phyloP scores from a whole-genome alignment of 2,113 vertebrate species.

The Anser brachyrhynchus region DNA sequence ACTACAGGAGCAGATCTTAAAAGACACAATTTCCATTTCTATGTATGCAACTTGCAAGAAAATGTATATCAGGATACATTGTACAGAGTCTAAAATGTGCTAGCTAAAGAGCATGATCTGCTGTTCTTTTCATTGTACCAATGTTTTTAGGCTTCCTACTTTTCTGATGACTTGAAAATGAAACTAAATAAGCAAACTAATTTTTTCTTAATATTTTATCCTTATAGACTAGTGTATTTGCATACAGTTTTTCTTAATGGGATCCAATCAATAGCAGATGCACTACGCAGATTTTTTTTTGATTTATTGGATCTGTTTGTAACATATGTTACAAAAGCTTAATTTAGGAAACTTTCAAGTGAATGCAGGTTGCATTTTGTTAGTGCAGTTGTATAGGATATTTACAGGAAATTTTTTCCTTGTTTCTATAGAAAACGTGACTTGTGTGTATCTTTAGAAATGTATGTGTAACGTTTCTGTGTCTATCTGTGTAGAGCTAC shows the following conservation, averaged over 20 bases:
- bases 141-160: background rate
- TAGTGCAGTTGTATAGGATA: background rate
- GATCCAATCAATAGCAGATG: background rate
- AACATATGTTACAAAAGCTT: background rate
- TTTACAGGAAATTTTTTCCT: background rate
- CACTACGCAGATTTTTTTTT: background rate
- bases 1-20: background rate
- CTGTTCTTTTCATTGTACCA: background rate
- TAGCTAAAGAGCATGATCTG: background rate
- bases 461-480: background rate
- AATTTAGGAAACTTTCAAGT: background rate
- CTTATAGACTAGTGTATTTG: background rate
- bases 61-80: background rate
- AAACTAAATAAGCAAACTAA: background rate
- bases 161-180: background rate
- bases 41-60: background rate
- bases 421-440: background rate
- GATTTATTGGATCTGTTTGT: background rate
- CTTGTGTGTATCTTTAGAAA: background rate
- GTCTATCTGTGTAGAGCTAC: background rate
- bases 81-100: background rate
- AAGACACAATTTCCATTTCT: background rate
- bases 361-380: background rate
- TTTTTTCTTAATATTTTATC: background rate
- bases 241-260: background rate